Evolutionary conservation across 2,113 vertebrate genomes (phyloP).

Genomic region (Oxygymnocypris stewartii): DNA sequence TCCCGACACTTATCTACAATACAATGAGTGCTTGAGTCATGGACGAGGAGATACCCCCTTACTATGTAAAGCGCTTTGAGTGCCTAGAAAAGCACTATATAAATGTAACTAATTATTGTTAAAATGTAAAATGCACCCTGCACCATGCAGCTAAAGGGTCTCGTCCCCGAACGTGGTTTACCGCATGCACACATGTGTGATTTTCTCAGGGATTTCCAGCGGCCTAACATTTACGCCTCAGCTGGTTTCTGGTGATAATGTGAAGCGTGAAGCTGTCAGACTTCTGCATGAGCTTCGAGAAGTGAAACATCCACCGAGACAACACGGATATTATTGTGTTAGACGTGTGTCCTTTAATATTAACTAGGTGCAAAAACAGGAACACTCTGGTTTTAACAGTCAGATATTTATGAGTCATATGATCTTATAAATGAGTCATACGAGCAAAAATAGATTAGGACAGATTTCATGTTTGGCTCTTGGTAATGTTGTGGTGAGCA

Average conservation of each 20-base stretch:
- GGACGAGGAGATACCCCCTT: no score
- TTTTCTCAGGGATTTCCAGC: no score
- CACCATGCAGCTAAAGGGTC: no score
- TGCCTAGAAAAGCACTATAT: no score
- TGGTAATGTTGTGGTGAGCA: no score
- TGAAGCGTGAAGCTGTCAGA: background rate
- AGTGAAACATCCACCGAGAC: background rate
- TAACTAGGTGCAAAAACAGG: background rate
- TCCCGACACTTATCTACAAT: no score
- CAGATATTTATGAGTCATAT: slow-evolving; percentile 19
- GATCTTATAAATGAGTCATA: slow-evolving; percentile 22
- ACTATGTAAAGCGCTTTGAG: no score
- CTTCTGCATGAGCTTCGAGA: background rate
- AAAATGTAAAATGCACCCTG: background rate
- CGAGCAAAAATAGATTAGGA: background rate
- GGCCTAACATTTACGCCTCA: background rate
- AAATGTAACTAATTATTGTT: no score
- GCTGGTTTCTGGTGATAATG: background rate
- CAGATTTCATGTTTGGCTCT: no score
- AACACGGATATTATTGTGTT: background rate
- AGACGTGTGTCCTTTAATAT: background rate
- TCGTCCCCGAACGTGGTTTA: no score
- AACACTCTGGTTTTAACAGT: background rate
- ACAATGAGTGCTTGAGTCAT: no score
- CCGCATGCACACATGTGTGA: background rate